phyloP scores from a whole-genome alignment of 2,888 invertebrate species.

The Adelphocoris suturalis region DNA sequence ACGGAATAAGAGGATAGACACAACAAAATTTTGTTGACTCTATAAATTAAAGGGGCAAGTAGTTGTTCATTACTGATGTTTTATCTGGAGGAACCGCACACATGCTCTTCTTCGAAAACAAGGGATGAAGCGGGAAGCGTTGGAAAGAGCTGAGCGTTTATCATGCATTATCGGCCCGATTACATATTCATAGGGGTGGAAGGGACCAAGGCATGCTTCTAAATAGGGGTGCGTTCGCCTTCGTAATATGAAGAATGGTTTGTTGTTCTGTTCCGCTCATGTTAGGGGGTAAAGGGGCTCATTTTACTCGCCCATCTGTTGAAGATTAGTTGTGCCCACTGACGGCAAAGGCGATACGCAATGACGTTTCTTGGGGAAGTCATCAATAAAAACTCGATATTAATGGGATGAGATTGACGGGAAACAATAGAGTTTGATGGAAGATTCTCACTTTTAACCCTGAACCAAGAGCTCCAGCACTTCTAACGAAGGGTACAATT shows the following conservation, averaged over 20 bases:
- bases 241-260: constrained; percentile 47
- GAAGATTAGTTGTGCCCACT: constrained; percentile 29
- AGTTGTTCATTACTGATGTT: constrained; percentile 62
- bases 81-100: constrained; percentile 63
- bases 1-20: constrained; percentile 48
- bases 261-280: constrained; percentile 46
- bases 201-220: neutral
- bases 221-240: constrained; percentile 39
- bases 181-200: constrained; percentile 69
- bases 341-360: neutral
- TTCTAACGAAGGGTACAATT: too few species aligned
- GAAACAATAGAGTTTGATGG: neutral
- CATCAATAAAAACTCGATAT: constrained; percentile 1
- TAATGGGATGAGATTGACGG: neutral
- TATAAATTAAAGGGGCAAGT: constrained; percentile 68
- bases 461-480: too few species aligned
- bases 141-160: constrained; percentile 56
- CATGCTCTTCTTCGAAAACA: constrained; percentile 56
- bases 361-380: neutral
- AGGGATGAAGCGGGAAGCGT: neutral
- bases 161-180: constrained; percentile 71
- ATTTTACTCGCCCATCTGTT: constrained; percentile 57
- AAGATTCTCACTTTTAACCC: neutral
- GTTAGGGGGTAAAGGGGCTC: constrained; percentile 12
- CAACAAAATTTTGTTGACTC: constrained; percentile 72